Evolutionary conservation across 2,113 vertebrate genomes (phyloP), one percentile per base, ranked within the genome.

Genomic region (Notechis scutatus): DNA sequence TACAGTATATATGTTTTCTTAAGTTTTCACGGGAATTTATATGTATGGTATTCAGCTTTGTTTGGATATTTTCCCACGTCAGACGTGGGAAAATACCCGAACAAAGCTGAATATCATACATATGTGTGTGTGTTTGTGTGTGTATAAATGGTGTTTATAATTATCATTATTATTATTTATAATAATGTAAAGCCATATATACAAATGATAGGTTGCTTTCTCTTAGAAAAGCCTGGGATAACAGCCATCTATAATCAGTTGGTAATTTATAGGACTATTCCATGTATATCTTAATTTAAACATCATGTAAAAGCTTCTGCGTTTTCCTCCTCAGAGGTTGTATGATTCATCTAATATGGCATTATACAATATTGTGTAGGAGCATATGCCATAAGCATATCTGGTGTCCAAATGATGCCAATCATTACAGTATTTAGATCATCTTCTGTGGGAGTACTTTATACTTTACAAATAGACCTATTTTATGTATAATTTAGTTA

Each of bases 381-480:
- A 87, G n/a, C 92, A 42, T 74, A 29, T 1, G n/a, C 11, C 14
- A 1, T 92, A 92, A 91, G 90, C 85, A 42, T 93, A 87, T 45
- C 50, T 91, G 69, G 85, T 61, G 39, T 59, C 61, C 93, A 90
- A 95, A 93, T 47, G 93, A 29, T 42, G 89, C 54, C n/a, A 87
- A n/a, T 94, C 94, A 96, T 90, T n/a, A 91, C 57, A 90, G 86
- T 15, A 91, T 89, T 59, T 90, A 93, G 81, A 21, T 61, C 52
- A 42, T 55, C 8, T 92, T 54, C 93, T 39, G 45, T 90, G 91
- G 23, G 91, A 81, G 54, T 10, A 45, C 6, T 59, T 64, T 85
- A 69, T 61, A 39, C 88, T 95, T 94, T 94, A 85, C 91, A 96
- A 93, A 42, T 47, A 74, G 52, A n/a, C 39, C 89, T 42, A 94